Percentiles rank a stretch among this genome's conserved stretches.
phyloP scores from a whole-genome alignment of 1,140 invertebrate species.

The Habropoda laboriosa region DNA sequence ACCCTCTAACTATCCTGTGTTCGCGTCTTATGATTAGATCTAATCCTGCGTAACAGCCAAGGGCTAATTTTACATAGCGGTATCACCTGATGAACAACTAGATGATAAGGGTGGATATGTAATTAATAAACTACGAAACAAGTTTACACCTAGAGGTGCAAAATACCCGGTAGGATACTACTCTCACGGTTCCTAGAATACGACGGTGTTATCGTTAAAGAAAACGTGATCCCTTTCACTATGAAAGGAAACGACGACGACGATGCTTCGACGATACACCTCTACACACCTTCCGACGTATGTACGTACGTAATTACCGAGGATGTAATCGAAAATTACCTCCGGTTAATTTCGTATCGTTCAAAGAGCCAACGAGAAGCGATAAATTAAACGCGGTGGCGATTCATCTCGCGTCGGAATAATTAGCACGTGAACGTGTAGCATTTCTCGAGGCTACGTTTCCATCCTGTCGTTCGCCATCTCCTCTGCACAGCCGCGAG shows the following conservation, averaged over 20 bases:
- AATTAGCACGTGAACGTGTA: too few relatives aligned
- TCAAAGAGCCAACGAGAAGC: not conserved
- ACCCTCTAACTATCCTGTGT: not conserved
- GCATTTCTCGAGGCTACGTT: too few relatives aligned
- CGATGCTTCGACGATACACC: too few relatives aligned
- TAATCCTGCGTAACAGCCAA: not conserved
- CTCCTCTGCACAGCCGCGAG: too few relatives aligned
- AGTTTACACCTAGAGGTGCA: not conserved
- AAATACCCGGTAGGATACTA: too few relatives aligned
- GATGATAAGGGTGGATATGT: not conserved
- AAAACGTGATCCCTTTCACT: slow-evolving; percentile 7
- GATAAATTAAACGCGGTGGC: not conserved
- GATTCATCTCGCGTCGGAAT: not conserved
- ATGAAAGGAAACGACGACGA: not conserved
- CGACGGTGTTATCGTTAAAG: not conserved
- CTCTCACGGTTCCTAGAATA: not conserved
- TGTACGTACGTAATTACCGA: not conserved
- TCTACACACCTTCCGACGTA: too few relatives aligned
- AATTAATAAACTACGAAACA: slow-evolving; percentile 20
- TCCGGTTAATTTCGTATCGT: not conserved
- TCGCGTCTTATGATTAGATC: slow-evolving; percentile 49
- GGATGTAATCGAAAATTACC: not conserved
- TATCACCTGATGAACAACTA: not conserved
- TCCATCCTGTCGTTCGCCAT: too few relatives aligned
- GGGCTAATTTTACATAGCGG: slow-evolving; percentile 21